Conservation (phyloP, 2,113 vertebrate genomes). For the Lathamus discolor region DNA sequence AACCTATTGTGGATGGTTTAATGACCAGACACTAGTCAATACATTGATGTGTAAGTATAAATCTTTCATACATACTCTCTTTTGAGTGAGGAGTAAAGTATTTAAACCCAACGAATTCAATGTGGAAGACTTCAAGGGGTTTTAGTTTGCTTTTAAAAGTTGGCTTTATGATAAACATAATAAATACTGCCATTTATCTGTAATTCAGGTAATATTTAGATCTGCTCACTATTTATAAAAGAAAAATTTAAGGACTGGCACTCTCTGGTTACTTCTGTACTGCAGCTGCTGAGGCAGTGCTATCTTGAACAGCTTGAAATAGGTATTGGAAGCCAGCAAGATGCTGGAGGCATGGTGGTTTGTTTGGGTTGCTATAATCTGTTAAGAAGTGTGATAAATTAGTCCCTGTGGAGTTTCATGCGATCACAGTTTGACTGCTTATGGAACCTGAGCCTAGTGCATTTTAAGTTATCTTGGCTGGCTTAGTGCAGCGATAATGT, state of each 20-base stretch:
- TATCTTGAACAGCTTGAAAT: neutral
- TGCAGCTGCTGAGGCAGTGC: neutral
- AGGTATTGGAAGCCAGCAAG: neutral
- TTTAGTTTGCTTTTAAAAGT: neutral
- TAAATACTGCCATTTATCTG: neutral
- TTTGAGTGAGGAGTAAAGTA: neutral
- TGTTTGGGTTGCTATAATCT: neutral
- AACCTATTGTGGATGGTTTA: neutral
- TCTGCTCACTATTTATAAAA: neutral
- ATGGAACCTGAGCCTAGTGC: neutral
- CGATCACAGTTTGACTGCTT: neutral
- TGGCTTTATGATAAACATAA: neutral
- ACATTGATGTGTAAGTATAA: neutral
- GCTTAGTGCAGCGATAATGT: rapidly evolving
- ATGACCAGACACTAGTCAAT: neutral
- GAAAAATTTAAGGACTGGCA: neutral
- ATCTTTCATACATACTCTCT: neutral
- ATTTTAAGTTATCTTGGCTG: neutral
- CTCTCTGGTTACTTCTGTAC: rapidly evolving
- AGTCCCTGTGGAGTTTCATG: neutral
- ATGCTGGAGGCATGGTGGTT: neutral
- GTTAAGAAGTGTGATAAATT: neutral
- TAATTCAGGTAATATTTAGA: neutral
- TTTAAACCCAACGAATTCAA: neutral
- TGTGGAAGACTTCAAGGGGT: neutral